Evolutionary conservation across 2,113 vertebrate genomes (phyloP), one percentile per base, ranked within the genome.

Genomic region (Sciurus niger): DNA sequence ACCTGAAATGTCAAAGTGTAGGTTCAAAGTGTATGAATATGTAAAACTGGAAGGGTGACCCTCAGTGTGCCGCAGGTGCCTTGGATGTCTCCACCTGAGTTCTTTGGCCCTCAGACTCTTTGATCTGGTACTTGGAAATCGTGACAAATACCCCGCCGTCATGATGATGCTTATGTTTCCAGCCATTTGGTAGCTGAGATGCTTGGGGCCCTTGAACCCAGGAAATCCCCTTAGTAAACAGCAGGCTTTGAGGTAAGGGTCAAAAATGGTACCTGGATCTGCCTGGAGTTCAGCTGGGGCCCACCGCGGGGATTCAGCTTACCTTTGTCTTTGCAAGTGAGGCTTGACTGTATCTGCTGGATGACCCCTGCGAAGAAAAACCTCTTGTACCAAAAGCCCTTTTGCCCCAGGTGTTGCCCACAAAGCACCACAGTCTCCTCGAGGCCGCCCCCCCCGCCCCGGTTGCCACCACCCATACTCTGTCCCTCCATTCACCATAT

Each of bases 161-260:
- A 67, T 1, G 30, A 90, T 58, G 14, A 32, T 48, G 88, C 17
- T 72, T 68, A 12, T 37, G n/a, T 95, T 96, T 96, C 53, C 76
- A 96, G 63, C 79, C 65, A 37, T 58, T 95, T 13, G 4, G 84
- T 53, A 84, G 78, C 74, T 95, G 43, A 96, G 76, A 79, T 5
- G 65, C 76, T 80, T 60, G 34, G 60, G 17, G 89, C 63, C 94
- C 90, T 79, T 72, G 18, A 96, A 86, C 72, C 40, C 70, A 84
- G 93, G 96, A 98, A 97, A 96, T 90, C 82, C 96, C 90, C 90
- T 93, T 92, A 55, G 60, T 40, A 83, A 37, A 77, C 16, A 94
- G 80, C 51, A 5, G 58, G 60, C 88, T 63, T 24, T 70, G 67
- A 40, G 72, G 32, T 83, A 24, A 95, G 74, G 17, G 32, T 89